Conservation (phyloP, 2,797 vertebrate genomes). For the Pantherophis vulpinus region DNA sequence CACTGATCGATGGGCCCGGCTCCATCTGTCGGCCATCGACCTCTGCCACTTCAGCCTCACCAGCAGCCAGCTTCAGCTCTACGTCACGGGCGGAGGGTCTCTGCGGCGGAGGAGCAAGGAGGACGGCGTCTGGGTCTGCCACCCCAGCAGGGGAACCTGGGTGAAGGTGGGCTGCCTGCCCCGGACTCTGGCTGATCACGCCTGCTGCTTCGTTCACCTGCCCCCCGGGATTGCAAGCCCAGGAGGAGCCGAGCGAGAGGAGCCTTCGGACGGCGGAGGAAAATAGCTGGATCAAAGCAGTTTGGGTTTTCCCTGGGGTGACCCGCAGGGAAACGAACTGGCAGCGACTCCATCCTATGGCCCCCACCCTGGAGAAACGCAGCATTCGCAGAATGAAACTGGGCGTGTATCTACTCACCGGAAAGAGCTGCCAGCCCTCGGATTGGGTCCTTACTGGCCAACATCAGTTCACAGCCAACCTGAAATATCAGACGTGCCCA, state of each 20-base stretch:
- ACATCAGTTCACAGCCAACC: slow-evolving; percentile 84
- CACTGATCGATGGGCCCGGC: slow-evolving; percentile 60
- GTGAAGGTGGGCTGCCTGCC: slow-evolving; percentile 52
- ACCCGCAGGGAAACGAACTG: background rate
- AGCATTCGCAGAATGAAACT: background rate
- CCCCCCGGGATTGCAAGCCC: background rate
- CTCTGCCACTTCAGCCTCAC: slow-evolving; percentile 62
- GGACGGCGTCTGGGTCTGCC: slow-evolving; percentile 46
- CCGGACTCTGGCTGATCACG: slow-evolving; percentile 53
- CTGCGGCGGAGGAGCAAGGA: slow-evolving; percentile 55
- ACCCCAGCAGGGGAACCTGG: slow-evolving; percentile 33
- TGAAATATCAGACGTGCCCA: slow-evolving; percentile 56
- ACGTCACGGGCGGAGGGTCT: slow-evolving; percentile 40
- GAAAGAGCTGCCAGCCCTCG: slow-evolving; percentile 79
- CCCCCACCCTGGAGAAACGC: background rate
- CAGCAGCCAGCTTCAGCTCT: slow-evolving; percentile 12
- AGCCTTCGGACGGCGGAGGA: fast-evolving
- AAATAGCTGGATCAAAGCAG: background rate
- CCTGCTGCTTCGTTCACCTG: slow-evolving; percentile 52
- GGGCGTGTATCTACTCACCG: slow-evolving; percentile 67
- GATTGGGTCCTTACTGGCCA: slow-evolving; percentile 71
- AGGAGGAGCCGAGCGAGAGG: background rate
- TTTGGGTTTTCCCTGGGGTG: background rate
- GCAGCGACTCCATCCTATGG: fast-evolving
- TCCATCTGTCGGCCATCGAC: slow-evolving; percentile 16